Evolutionary conservation across 2,113 vertebrate genomes (phyloP).

Genomic region (Apeltes quadracus): DNA sequence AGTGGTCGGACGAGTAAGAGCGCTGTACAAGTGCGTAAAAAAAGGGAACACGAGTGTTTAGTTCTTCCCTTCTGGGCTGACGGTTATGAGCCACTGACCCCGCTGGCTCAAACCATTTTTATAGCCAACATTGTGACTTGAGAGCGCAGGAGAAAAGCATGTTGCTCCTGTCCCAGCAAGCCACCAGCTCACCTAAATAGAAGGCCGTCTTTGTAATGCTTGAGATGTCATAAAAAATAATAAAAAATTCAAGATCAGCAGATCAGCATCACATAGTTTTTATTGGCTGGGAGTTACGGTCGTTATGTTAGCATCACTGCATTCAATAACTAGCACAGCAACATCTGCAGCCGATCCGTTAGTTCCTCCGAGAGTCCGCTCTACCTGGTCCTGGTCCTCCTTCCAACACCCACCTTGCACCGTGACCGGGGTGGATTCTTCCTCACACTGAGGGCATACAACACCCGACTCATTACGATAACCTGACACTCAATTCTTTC

Average conservation of each 20-base stretch:
- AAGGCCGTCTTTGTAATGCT: background rate
- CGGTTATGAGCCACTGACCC: too few relatives aligned
- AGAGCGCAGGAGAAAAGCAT: background rate
- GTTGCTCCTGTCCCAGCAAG: background rate
- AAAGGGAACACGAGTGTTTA: background rate
- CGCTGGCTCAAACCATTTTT: background rate
- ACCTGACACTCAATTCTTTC: background rate
- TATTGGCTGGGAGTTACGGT: background rate
- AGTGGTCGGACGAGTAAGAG: too few relatives aligned
- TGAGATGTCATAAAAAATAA: background rate
- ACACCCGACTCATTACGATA: constrained; percentile 4
- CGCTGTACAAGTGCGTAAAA: too few relatives aligned
- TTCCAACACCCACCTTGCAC: constrained; percentile 60
- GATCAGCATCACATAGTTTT: constrained; percentile 1
- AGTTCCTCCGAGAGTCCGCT: constrained; percentile 1
- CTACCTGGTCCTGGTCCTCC: constrained; percentile 72
- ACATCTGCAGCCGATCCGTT: background rate
- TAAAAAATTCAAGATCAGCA: background rate
- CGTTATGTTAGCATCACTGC: constrained; percentile 8
- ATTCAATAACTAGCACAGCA: constrained; percentile 16
- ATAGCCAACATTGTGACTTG: background rate
- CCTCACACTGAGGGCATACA: constrained; percentile 57
- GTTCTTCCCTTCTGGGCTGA: background rate
- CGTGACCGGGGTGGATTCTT: constrained; percentile 47
- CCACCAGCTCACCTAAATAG: background rate